Conservation (phyloP, 2,113 vertebrate species). For the Podarcis muralis region DNA sequence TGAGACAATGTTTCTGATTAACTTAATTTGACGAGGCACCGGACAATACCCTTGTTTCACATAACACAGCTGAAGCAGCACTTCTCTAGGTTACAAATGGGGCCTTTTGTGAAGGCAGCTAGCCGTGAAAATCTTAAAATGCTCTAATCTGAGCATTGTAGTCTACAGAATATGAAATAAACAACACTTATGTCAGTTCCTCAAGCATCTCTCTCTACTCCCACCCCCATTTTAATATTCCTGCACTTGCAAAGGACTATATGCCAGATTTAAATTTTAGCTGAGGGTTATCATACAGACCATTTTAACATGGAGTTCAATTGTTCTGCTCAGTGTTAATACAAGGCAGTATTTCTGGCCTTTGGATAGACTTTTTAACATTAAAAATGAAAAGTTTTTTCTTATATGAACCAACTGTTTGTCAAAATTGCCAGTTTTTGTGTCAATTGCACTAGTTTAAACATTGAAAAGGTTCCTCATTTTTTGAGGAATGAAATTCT, state of each 20-base stretch:
- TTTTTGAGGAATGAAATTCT: neutral
- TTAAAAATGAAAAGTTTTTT: neutral
- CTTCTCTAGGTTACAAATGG: slow-evolving; percentile 10
- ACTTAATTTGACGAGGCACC: slow-evolving; percentile 14
- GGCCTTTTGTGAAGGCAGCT: neutral
- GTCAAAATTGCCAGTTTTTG: neutral
- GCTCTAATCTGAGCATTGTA: neutral
- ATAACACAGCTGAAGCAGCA: slow-evolving; percentile 35
- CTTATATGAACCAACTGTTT: neutral
- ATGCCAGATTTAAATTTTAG: neutral
- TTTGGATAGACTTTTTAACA: neutral
- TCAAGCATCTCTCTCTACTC: neutral
- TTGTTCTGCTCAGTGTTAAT: neutral
- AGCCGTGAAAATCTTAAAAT: neutral
- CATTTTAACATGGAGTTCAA: too few species aligned
- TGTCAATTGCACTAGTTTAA: neutral
- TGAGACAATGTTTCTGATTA: slow-evolving; percentile 30
- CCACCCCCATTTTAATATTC: neutral
- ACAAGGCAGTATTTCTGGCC: neutral
- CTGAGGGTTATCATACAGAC: neutral
- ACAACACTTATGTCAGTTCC: slow-evolving; percentile 3
- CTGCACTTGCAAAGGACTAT: neutral
- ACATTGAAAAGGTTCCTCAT: neutral
- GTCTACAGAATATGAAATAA: slow-evolving; percentile 11
- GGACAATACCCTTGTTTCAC: neutral